phyloP scores from a whole-genome alignment of 2,797 vertebrate species.

The Sitta carolinensis region DNA sequence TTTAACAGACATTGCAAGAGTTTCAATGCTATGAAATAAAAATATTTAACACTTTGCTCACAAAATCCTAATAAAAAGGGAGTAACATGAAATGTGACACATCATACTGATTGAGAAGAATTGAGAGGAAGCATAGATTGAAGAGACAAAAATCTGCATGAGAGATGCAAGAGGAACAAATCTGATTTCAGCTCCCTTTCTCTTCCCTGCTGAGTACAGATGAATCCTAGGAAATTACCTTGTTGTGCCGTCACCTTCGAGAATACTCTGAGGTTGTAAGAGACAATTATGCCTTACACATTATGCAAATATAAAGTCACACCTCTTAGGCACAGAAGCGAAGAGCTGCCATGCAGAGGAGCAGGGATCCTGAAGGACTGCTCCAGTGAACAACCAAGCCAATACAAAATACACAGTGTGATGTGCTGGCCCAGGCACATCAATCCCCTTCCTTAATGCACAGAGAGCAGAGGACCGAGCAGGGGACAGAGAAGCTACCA shows the following conservation, averaged over 20 bases:
- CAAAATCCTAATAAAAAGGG: background rate
- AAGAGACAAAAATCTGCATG: background rate
- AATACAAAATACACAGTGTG: background rate
- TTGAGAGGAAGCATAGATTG: background rate
- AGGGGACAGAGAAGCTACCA: background rate
- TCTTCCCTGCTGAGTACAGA: background rate
- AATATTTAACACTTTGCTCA: background rate
- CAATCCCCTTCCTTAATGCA: background rate
- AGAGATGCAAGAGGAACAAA: background rate
- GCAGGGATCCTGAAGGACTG: background rate
- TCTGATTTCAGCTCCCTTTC: background rate
- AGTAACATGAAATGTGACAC: background rate
- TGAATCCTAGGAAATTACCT: background rate
- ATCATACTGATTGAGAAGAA: background rate
- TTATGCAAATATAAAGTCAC: constrained; percentile 2
- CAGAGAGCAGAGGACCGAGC: background rate
- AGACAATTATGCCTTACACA: background rate
- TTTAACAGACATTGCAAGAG: background rate
- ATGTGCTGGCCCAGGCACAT: accelerated
- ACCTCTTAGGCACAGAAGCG: background rate
- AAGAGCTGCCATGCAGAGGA: background rate
- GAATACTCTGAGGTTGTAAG: background rate
- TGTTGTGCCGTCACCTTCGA: background rate
- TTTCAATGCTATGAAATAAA: background rate
- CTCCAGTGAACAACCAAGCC: background rate